These are phyloP conservation scores for Enteromius thamalakanensis DNA, from an alignment of 2,797 vertebrate species.

Conservation along the genomic window DNA sequence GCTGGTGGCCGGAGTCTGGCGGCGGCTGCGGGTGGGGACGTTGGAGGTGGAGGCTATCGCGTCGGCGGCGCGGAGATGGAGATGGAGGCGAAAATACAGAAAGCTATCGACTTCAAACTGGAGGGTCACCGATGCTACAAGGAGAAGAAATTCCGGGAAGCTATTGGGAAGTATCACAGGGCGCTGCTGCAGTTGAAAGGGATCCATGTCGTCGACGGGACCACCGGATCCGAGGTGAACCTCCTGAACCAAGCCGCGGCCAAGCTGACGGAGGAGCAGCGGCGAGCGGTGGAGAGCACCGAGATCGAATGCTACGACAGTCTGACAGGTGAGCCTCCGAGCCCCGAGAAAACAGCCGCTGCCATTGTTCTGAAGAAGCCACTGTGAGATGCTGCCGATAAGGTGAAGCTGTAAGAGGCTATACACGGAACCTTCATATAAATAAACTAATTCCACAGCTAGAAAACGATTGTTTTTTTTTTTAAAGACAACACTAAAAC, in stretches of 20 bases:
- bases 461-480: not conserved
- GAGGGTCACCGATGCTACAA: slow-evolving; percentile 92
- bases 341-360: not conserved
- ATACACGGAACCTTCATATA: not conserved
- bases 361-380: slow-evolving; percentile 19
- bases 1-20: slow-evolving; percentile 80
- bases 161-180: slow-evolving; percentile 93
- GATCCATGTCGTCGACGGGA: slow-evolving; percentile 77
- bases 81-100: slow-evolving; percentile 87
- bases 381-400: not conserved
- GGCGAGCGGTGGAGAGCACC: slow-evolving; percentile 86
- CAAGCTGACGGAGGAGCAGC: slow-evolving; percentile 87
- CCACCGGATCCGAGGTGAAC: slow-evolving; percentile 79
- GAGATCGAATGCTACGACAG: slow-evolving; percentile 95
- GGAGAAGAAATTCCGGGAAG: slow-evolving; percentile 94
- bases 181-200: slow-evolving; percentile 91
- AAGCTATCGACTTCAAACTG: slow-evolving; percentile 88
- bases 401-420: not conserved
- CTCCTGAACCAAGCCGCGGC: slow-evolving; percentile 76
- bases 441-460: too few relatives aligned
- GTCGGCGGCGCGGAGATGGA: slow-evolving; percentile 76
- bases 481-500: not conserved
- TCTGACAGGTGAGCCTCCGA: slow-evolving; percentile 82
- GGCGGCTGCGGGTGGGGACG: slow-evolving; percentile 71
- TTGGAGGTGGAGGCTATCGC: slow-evolving; percentile 61